Percentiles rank a stretch among this genome's conserved stretches.
Evolutionary conservation across 2,888 invertebrate species (phyloP).

Genomic region (Drosophila neoperkinsi): DNA sequence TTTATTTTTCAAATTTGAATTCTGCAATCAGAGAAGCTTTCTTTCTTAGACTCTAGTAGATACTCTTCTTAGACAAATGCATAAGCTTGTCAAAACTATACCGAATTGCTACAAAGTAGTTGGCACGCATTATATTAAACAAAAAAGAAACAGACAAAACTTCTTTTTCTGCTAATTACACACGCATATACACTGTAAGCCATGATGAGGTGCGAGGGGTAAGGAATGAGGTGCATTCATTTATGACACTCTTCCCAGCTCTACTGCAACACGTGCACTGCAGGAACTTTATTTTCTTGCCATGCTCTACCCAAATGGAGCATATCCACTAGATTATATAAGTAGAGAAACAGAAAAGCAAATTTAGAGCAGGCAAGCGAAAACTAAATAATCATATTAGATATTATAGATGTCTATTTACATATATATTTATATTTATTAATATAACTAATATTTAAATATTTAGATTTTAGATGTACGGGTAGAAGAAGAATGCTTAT

Average conservation of each 20-base stretch:
- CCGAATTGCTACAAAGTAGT: neutral
- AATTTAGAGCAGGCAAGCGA: neutral
- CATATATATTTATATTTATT: neutral
- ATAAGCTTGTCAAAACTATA: neutral
- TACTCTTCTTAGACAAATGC: neutral
- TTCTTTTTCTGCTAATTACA: slow-evolving; percentile 34
- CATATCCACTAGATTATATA: neutral
- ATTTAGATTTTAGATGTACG: neutral
- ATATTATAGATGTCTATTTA: neutral
- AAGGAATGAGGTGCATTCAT: slow-evolving; percentile 20
- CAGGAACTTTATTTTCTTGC: slow-evolving; percentile 50
- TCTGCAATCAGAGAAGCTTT: neutral
- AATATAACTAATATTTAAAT: neutral
- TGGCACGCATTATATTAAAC: neutral
- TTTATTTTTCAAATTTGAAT: neutral
- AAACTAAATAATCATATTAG: neutral
- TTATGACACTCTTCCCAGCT: slow-evolving; percentile 19
- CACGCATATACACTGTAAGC: slow-evolving; percentile 8
- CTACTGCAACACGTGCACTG: slow-evolving; percentile 50
- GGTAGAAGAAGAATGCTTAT: neutral
- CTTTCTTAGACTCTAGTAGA: neutral
- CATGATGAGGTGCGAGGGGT: slow-evolving; percentile 6
- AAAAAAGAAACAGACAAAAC: neutral
- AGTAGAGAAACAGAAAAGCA: neutral
- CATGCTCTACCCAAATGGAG: slow-evolving; percentile 6